Evolutionary conservation across 2,113 vertebrate species (phyloP).

Genomic region (Zosterops lateralis): DNA sequence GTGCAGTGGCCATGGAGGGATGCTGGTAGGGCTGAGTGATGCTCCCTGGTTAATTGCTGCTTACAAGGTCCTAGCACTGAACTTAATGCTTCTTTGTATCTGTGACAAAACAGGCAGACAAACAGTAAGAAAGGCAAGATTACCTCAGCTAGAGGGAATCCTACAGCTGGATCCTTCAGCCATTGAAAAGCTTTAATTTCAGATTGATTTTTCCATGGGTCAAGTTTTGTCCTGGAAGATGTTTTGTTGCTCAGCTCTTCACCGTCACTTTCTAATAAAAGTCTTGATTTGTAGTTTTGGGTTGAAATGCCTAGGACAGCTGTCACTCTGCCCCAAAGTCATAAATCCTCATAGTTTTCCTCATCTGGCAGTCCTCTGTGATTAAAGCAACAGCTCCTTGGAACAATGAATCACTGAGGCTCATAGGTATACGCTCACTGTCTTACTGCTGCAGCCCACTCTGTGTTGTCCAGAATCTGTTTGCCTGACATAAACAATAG

Average conservation of each 20-base stretch:
- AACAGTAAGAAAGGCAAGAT: neutral
- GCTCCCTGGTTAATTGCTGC: neutral
- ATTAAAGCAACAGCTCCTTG: constrained; percentile 36
- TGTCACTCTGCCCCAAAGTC: constrained; percentile 54
- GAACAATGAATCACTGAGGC: constrained; percentile 45
- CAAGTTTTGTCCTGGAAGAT: neutral
- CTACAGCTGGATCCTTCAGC: neutral
- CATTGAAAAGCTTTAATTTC: neutral
- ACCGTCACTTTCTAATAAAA: constrained; percentile 47
- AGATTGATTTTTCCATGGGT: neutral
- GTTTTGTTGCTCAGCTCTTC: neutral
- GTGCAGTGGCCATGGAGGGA: accelerated
- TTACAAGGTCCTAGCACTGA: neutral
- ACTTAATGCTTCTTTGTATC: neutral
- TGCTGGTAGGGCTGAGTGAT: neutral
- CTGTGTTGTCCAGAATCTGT: constrained; percentile 9
- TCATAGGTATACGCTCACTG: constrained; percentile 43
- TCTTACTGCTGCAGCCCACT: constrained; percentile 25
- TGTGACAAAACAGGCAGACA: neutral
- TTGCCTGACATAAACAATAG: constrained; percentile 53
- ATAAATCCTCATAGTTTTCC: constrained; percentile 49
- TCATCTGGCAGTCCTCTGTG: constrained; percentile 61
- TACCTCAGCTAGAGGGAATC: neutral
- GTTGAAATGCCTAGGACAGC: constrained; percentile 41
- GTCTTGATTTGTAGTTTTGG: constrained; percentile 6